Conservation (phyloP, 2,113 vertebrate species). For the Lanius ludovicianus region DNA sequence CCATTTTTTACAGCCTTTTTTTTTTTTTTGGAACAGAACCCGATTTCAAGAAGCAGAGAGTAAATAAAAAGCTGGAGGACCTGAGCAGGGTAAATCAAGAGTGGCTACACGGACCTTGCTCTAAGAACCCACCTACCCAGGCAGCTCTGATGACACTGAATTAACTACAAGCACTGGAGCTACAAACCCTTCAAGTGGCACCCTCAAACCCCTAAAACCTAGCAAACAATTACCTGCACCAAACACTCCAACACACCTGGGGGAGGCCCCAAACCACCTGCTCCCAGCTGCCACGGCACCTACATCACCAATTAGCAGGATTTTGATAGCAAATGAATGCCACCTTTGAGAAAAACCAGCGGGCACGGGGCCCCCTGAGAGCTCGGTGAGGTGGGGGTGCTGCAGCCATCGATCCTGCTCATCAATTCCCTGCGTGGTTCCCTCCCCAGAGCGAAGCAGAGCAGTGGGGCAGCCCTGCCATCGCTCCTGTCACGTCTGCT, state of each 20-base stretch:
- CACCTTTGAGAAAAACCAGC: background rate
- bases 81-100: background rate
- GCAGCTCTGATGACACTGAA: background rate
- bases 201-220: background rate
- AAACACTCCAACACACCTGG: rapidly evolving
- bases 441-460: background rate
- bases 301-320: background rate
- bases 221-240: background rate
- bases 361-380: background rate
- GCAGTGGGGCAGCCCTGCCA: background rate
- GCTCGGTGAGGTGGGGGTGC: background rate
- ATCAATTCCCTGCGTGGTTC: rapidly evolving
- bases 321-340: background rate
- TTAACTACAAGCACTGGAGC: background rate
- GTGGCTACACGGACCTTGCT: background rate
- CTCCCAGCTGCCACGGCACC: background rate
- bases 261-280: background rate
- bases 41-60: background rate
- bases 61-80: background rate
- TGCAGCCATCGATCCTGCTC: background rate
- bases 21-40: constrained; percentile 19
- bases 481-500: background rate
- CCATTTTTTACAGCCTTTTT: background rate
- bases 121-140: background rate
- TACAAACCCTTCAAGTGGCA: constrained; percentile 2